These are phyloP conservation scores for Girardinichthys multiradiatus DNA, from an alignment of 2,113 vertebrate genomes.

Conservation along the genomic window DNA sequence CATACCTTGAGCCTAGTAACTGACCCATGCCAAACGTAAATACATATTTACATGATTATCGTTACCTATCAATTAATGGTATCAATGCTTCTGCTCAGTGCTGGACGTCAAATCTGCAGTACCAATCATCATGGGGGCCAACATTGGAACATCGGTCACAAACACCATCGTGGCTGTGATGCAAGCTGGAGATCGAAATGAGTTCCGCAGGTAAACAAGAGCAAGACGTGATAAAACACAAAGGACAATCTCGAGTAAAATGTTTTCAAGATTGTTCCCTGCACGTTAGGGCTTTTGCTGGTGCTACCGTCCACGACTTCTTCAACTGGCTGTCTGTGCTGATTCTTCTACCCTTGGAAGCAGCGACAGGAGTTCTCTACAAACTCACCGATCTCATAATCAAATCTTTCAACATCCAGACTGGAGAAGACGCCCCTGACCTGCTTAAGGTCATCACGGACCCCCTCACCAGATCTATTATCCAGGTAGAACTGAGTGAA, in stretches of 20 bases:
- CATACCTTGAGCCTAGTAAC: neutral
- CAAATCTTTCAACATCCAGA: conserved; percentile 85
- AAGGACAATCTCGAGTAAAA: neutral
- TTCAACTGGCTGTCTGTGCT: conserved; percentile 98
- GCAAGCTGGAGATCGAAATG: conserved; percentile 92
- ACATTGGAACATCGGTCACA: conserved; percentile 96
- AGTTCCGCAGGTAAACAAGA: conserved; percentile 90
- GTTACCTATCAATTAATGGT: neutral
- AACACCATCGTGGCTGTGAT: conserved; percentile 96
- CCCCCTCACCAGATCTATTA: conserved; percentile 90
- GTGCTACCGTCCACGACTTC: conserved; percentile 95
- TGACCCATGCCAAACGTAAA: neutral
- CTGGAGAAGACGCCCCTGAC: conserved; percentile 89
- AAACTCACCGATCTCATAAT: conserved; percentile 85
- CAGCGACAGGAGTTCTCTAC: conserved; percentile 85
- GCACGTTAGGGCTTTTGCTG: conserved; percentile 88
- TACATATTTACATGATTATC: too few relatives aligned
- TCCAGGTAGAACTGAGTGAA: conserved; percentile 83
- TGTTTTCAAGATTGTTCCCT: neutral
- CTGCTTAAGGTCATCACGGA: conserved; percentile 96
- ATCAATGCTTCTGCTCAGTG: conserved; percentile 73
- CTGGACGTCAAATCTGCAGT: conserved; percentile 86
- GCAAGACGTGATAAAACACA: neutral
- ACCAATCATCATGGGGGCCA: conserved; percentile 97
- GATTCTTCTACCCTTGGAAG: conserved; percentile 89